These are phyloP conservation scores for Halotydeus destructor DNA, from an alignment of 1,140 invertebrate genomes.

Conservation along the genomic window DNA sequence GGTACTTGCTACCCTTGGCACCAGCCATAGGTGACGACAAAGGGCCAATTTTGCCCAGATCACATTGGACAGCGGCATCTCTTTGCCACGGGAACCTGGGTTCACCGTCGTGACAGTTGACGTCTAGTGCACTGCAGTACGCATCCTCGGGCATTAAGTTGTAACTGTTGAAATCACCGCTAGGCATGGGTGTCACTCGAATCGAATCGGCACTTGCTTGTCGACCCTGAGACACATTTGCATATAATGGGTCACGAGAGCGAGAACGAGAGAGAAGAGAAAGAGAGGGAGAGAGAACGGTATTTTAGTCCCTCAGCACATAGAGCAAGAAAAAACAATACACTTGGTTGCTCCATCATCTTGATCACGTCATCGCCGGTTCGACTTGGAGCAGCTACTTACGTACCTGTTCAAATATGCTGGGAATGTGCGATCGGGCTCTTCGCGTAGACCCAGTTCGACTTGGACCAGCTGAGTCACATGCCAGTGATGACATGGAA, in stretches of 20 bases:
- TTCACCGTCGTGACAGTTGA: slow-evolving; percentile 21
- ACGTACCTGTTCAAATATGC: not conserved
- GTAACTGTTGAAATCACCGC: slow-evolving; percentile 12
- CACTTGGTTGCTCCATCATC: no score
- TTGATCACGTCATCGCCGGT: not conserved
- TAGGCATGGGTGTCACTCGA: not conserved
- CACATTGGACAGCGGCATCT: slow-evolving; percentile 24
- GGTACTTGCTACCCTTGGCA: not conserved
- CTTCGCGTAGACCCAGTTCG: no score
- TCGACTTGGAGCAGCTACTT: not conserved
- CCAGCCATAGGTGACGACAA: no score
- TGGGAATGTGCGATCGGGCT: no score
- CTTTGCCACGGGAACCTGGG: slow-evolving; percentile 25
- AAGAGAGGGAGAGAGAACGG: no score
- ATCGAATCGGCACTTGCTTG: slow-evolving; percentile 7
- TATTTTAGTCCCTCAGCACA: no score
- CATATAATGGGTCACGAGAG: not conserved
- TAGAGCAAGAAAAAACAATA: no score
- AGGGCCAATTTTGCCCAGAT: no score
- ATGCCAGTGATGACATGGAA: slow-evolving; percentile 7
- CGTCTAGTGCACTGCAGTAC: slow-evolving; percentile 21
- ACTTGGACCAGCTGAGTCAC: not conserved
- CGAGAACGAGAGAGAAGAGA: not conserved
- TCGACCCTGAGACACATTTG: not conserved
- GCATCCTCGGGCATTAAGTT: slow-evolving; percentile 16